Evolutionary conservation across 2,797 vertebrate species (phyloP), one percentile per base, ranked within the genome.

Genomic region (Neostethus bicornis): DNA sequence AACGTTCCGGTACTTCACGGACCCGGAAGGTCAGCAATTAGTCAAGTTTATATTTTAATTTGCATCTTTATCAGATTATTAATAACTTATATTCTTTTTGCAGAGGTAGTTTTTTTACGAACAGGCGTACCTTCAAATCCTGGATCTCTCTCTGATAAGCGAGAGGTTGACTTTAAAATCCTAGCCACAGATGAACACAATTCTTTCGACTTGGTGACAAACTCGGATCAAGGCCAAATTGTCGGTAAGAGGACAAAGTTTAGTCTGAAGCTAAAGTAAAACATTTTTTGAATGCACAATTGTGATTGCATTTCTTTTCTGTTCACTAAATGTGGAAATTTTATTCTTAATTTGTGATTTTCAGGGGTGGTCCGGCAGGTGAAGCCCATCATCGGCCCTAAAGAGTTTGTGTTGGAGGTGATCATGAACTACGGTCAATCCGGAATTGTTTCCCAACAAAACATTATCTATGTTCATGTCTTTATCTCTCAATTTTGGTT

Each of bases 401-500:
- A 61, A 59, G 81, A 94, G 0, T 70, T 93, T 1, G 61, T 90
- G 65, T 68, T 96, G 81, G 90, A 92, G 51, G 85, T 96, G 73
- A 89, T 92, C 66, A 93, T 96, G 92, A 93, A 94, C 81, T 96
- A 95, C 0, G 73, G 93, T 45, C 70, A 90, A 8, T 89, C 90
- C 1, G 93, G 93, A 1, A 74, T 91, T 31, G 71, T 95, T 50
- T 92, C 92, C 6, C 92, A 96, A 64, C 87, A 91, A 11, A 95
- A 95, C 11, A 53, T 94, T 0, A 90, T 95, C 75, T 72, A 93
- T 0, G 88, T 96, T 7, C 88, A 93, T 65, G 78, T 95, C 85
- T 94, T 94, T 7, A 86, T 95, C 54, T 95, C 94, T 0, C 91
- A 95, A 81, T 94, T 92, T 73, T 95, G 93, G 92, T 96, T 95